Base-by-base conservation (phyloP, 2,888 invertebrate species). In the Ophion obscuratus region DNA sequence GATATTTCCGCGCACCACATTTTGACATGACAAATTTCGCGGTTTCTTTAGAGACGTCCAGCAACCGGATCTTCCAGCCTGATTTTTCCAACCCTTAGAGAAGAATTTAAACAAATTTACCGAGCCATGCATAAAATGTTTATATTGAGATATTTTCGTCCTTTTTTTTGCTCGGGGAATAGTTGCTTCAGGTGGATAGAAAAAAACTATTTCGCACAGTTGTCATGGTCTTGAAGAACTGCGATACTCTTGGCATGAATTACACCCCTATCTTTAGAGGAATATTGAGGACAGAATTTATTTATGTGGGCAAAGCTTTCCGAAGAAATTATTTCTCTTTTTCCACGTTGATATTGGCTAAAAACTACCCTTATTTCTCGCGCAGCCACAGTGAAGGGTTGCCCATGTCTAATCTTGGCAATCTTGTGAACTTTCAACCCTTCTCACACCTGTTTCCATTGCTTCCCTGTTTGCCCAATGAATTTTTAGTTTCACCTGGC, bases 401-500 rank as follows among this genome's bases (percentile, higher is more conserved):
- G 14, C 11, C 3, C 3, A 11, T 20, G 1, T 20, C 24, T 5
- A 24, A 24, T 31, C 24, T 27, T 57, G 7, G 0, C 24, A 27
- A 61, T 24, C 17, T 20, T 3, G 20, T 9, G 24, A 61, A 61
- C 7, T 24, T 61, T 14, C 2, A 47, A 2, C 24, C 20, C 10
- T 61, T 61, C 5, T 14, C 14, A 24, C 20, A 6, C 61, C 20
- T 10, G 10, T 53, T 24, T 11, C 7, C 24, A 20, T 61, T 6
- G 2, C 7, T 24, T 24, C 61, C 20, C 10, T 10, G 20, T 61
- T 61, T 61, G 27, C 47, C n/a, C 17, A 7, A 53, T 53, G 27
- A 27, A 53, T 53, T 27, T 73, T 74, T 44, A 57, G 24, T 67
- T 79, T 75, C 68, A 17, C 67, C 44, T 10, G 10, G 40, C 40